These are phyloP conservation scores for Mormyrops boulengeri DNA, from an alignment of 2,797 vertebrate genomes.

Conservation along the genomic window DNA sequence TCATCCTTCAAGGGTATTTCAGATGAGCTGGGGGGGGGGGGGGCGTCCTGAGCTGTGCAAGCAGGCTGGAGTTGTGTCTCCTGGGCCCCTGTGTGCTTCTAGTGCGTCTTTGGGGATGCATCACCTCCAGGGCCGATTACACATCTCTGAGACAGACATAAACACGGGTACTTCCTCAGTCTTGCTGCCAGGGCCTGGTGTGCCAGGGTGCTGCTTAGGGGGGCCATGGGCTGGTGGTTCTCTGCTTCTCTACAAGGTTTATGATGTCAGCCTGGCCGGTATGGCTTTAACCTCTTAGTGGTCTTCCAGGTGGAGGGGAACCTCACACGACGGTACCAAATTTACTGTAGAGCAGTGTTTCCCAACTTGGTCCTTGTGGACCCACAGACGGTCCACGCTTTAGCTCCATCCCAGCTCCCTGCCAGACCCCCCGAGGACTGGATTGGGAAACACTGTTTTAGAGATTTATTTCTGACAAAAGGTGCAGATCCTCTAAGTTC, in stretches of 20 bases:
- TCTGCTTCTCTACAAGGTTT: conserved; percentile 31
- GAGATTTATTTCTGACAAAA: conserved; percentile 22
- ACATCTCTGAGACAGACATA: conserved; percentile 43
- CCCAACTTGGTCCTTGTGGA: neutral
- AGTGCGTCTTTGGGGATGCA: neutral
- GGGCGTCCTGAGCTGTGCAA: neutral
- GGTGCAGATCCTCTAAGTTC: conserved; percentile 22
- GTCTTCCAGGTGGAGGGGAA: conserved; percentile 10
- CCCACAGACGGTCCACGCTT: neutral
- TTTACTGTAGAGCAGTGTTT: neutral
- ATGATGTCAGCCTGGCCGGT: conserved; percentile 39
- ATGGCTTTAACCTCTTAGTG: conserved; percentile 35
- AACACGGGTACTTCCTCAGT: conserved; percentile 25
- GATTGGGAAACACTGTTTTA: neutral
- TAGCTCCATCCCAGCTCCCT: neutral
- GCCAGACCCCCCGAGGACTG: neutral
- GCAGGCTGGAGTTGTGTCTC: neutral
- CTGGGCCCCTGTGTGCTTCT: neutral
- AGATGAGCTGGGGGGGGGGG: neutral
- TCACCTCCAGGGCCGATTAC: conserved; percentile 60
- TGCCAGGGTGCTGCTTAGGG: conserved; percentile 24
- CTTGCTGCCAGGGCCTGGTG: conserved; percentile 16
- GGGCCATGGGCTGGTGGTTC: conserved; percentile 22
- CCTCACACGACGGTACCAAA: neutral
- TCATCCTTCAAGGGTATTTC: conserved; percentile 29